phyloP scores from a whole-genome alignment of 2,113 vertebrate genomes.

The Aspiorhynchus laticeps region DNA sequence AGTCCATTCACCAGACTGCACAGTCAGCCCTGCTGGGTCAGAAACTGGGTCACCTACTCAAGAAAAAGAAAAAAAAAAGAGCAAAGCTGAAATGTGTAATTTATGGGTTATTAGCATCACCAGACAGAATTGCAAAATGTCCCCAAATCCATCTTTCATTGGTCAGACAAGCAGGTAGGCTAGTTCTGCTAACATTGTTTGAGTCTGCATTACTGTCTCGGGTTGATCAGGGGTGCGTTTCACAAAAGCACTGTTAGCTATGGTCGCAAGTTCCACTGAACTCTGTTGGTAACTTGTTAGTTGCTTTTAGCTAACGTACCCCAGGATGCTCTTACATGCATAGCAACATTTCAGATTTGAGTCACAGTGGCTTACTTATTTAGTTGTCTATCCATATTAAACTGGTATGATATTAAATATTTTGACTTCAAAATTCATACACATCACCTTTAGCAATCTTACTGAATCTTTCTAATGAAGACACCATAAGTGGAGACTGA shows the following conservation, averaged over 20 bases:
- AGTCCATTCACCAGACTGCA: not conserved
- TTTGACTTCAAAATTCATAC: not conserved
- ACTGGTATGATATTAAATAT: not conserved
- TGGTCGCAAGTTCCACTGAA: not conserved
- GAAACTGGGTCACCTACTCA: slow-evolving; percentile 6
- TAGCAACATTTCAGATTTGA: too few species aligned
- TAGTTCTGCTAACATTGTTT: not conserved
- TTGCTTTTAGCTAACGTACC: not conserved
- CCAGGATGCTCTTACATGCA: not conserved
- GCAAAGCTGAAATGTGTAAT: not conserved
- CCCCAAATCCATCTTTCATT: not conserved
- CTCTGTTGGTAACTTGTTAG: not conserved
- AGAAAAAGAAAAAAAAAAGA: not conserved
- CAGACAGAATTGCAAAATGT: not conserved
- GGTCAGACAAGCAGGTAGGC: not conserved
- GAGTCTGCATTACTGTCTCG: not conserved
- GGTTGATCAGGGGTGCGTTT: too few species aligned
- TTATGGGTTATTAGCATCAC: not conserved
- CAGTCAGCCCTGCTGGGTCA: slow-evolving; percentile 9
- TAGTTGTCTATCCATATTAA: not conserved
- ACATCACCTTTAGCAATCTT: not conserved
- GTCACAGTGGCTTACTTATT: not conserved
- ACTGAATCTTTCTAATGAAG: slow-evolving; percentile 1
- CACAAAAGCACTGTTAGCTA: not conserved
- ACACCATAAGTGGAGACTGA: slow-evolving; percentile 1